Percentiles rank a stretch among this genome's conserved stretches.
These are phyloP conservation scores for Myopa testacea DNA, from an alignment of 2,888 invertebrate species.

Conservation along the genomic window DNA sequence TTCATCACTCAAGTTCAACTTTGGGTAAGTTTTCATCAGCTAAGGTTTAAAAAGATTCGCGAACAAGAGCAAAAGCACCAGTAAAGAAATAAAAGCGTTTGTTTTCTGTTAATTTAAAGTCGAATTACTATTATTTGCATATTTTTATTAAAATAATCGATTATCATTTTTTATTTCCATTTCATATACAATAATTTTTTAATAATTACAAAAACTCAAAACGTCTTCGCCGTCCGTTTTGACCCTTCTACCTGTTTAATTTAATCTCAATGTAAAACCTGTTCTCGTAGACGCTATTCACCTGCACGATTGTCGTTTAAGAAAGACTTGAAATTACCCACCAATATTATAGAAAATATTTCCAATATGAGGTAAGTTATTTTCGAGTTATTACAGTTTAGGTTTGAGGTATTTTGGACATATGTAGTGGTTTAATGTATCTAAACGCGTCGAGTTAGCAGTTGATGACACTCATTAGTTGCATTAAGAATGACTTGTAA, in stretches of 20 bases:
- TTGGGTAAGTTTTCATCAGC: slow-evolving; percentile 74
- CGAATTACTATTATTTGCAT: slow-evolving; percentile 37
- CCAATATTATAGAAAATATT: slow-evolving; percentile 82
- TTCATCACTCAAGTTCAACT: slow-evolving; percentile 85
- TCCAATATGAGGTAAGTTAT: slow-evolving; percentile 79
- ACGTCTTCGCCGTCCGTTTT: slow-evolving; percentile 45
- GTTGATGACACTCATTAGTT: no score
- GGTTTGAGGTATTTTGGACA: slow-evolving; percentile 12
- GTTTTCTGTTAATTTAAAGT: background rate
- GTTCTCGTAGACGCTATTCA: slow-evolving; percentile 81
- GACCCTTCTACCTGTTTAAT: slow-evolving; percentile 51
- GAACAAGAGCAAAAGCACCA: slow-evolving; percentile 16
- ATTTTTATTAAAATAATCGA: slow-evolving; percentile 37
- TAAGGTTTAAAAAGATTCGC: background rate
- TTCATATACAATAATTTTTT: background rate
- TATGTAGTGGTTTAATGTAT: no score
- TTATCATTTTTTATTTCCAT: slow-evolving; percentile 43
- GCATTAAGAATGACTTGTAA: no score
- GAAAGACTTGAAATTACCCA: slow-evolving; percentile 83
- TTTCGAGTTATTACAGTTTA: slow-evolving; percentile 4
- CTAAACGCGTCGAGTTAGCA: no score
- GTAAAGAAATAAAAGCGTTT: background rate
- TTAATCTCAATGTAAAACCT: slow-evolving; percentile 57
- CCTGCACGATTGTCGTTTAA: slow-evolving; percentile 84
- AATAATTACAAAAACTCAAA: slow-evolving; percentile 34